Evolutionary conservation across 2,797 vertebrate species (phyloP), one percentile per base, ranked within the genome.

Genomic region (Leptoclinus maculatus): DNA sequence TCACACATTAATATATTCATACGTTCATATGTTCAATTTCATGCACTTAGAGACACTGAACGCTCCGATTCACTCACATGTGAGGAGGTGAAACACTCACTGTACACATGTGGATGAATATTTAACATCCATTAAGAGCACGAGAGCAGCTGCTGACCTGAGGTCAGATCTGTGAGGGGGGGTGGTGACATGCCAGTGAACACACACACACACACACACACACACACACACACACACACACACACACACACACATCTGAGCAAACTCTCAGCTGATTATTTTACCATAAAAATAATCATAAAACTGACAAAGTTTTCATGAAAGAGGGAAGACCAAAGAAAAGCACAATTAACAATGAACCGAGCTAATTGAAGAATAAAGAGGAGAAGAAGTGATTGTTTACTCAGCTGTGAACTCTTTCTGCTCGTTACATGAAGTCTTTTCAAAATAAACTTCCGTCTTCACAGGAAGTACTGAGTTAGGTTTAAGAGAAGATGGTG

Each of bases 51-150:
- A 32, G 29, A 32, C 29, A 6, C 29, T 32, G 29, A 32, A 1
- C 4, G 27, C 27, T 29, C 27, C 36, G 36, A 7, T 63, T 66
- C 51, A 66, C 64, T 59, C 53, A 38, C 45, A 41, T 1, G 39
- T 0, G 2, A 4, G 58, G 71, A 69, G 51, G 75, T 79, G 57
- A 47, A 77, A 19, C n/a, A 14, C 75, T 71, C 66, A 64, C 27
- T 58, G 67, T 67, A 7, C 19, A 67, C 6, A 53, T 58, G 27
- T 23, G 36, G 27, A 80, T 89, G 45, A 89, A 94, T 93, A 85
- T 36, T 36, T 36, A 69, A 90, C 53, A 66, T 53, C 78, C 79
- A 82, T 90, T 88, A 85, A 89, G 83, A 84, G 73, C 72, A 51
- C 21, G 53, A 79, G 69, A 91, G 79, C 83, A 77, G 78, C 63